Evolutionary conservation across 2,113 vertebrate species (phyloP).

Genomic region (Butastur rufipennis): DNA sequence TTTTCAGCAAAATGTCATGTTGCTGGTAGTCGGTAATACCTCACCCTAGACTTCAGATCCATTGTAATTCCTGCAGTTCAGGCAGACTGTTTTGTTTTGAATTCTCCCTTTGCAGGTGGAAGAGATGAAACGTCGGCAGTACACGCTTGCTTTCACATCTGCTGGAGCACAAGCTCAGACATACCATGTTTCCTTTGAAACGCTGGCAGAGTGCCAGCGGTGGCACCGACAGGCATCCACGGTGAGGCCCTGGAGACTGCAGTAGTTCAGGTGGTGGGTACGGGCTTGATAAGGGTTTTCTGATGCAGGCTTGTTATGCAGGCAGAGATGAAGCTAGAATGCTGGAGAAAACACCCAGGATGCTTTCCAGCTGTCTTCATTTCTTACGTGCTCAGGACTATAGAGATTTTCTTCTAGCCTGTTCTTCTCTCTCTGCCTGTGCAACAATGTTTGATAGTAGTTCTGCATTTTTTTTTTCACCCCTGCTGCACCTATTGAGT

Average conservation of each 20-base stretch:
- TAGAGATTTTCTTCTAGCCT: neutral
- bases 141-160: conserved; percentile 90
- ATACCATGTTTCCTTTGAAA: conserved; percentile 91
- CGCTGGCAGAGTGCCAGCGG: conserved; percentile 85
- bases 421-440: neutral
- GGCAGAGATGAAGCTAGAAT: neutral
- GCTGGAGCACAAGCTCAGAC: conserved; percentile 91
- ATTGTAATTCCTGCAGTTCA: neutral
- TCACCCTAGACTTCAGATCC: neutral
- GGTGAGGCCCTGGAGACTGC: conserved; percentile 68
- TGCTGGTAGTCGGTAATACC: neutral
- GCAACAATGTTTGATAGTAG: accelerated
- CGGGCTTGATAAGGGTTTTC: neutral
- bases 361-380: neutral
- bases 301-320: neutral
- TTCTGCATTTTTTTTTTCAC: neutral
- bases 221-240: conserved; percentile 93
- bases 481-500: neutral
- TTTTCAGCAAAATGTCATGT: neutral
- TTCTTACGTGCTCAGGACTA: neutral
- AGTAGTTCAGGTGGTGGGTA: neutral
- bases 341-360: neutral
- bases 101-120: conserved; percentile 79
- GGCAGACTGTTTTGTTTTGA: neutral
- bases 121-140: conserved; percentile 87